Evolutionary conservation across 2,797 vertebrate genomes (phyloP).

Genomic region (Sebastes oblongus): DNA sequence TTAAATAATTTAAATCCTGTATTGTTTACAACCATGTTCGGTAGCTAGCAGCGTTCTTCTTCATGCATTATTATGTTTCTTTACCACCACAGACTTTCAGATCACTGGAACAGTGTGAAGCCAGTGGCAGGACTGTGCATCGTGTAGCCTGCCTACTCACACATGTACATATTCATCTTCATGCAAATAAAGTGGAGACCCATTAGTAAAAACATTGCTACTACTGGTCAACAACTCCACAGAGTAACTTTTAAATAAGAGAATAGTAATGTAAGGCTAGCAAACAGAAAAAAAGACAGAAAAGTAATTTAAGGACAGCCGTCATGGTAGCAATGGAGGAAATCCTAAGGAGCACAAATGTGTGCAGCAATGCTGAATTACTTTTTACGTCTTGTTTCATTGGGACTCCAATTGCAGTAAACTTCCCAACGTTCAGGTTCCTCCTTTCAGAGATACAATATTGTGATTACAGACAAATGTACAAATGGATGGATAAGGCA

Average conservation of each 20-base stretch:
- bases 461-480: background rate
- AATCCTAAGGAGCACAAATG: background rate
- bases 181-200: background rate
- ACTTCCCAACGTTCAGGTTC: background rate
- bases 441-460: background rate
- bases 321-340: background rate
- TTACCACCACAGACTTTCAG: background rate
- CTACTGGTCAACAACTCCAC: background rate
- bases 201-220: background rate
- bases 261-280: background rate
- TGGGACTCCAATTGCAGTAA: background rate
- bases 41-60: background rate
- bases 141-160: background rate
- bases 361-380: background rate
- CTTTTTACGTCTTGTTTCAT: background rate
- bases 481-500: background rate
- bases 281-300: background rate
- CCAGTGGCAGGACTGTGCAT: background rate
- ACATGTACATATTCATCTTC: background rate
- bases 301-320: background rate
- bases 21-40: background rate
- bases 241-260: background rate
- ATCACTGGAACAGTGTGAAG: background rate
- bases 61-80: background rate
- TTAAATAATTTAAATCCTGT: background rate